Percentiles rank a stretch among this genome's conserved stretches.
Conservation (phyloP, 2,797 vertebrate genomes). For the Lophius americanus region DNA sequence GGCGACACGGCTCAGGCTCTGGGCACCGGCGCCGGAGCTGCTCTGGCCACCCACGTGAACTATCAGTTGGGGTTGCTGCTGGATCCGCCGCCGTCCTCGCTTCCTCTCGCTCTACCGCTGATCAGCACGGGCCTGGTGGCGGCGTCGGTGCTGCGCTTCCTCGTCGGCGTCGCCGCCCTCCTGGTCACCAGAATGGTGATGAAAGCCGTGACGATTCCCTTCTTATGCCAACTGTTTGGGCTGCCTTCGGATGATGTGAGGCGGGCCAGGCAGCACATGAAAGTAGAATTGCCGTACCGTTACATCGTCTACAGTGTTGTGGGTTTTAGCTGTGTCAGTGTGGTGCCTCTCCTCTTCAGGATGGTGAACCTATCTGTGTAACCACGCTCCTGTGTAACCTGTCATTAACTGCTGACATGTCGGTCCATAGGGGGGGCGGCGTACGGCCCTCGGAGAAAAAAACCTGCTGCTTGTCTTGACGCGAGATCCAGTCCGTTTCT, state of each 20-base stretch:
- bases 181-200: constrained; percentile 84
- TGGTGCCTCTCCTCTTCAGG: constrained; percentile 88
- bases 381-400: constrained; percentile 2
- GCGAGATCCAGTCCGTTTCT: constrained; percentile 23
- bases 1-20: constrained; percentile 95
- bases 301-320: constrained; percentile 93
- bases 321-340: constrained; percentile 89
- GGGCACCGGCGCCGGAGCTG: constrained; percentile 91
- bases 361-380: constrained; percentile 86
- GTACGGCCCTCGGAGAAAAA: constrained; percentile 16
- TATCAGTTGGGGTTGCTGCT: constrained; percentile 83
- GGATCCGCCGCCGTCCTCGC: constrained; percentile 80
- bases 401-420: constrained; percentile 41
- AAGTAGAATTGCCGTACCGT: constrained; percentile 93
- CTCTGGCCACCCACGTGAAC: constrained; percentile 87
- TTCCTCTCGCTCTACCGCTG: constrained; percentile 86
- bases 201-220: constrained; percentile 91
- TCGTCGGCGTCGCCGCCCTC: constrained; percentile 87
- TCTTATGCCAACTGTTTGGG: constrained; percentile 86
- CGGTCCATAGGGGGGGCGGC: constrained; percentile 14
- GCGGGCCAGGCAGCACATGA: constrained; percentile 89
- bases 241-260: constrained; percentile 85
- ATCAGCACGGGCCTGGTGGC: constrained; percentile 78
- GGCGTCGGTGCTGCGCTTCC: constrained; percentile 84
- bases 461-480: constrained; percentile 32